Percentiles rank a stretch among this genome's conserved stretches.
Conservation (phyloP, 2,888 invertebrate genomes). For the Neuroscelio doddi region DNA sequence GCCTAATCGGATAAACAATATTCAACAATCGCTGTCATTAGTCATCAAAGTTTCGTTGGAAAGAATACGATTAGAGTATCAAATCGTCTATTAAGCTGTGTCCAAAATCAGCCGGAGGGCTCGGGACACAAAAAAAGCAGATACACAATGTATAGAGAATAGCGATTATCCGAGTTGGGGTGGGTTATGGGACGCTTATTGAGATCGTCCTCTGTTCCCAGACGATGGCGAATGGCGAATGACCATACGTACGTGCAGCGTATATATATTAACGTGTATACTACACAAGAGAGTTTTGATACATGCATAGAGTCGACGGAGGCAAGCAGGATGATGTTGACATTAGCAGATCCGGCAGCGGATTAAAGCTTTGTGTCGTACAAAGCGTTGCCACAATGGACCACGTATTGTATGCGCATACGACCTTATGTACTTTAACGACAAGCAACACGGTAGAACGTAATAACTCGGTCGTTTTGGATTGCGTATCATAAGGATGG, state of each 20-base stretch:
- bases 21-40: background rate
- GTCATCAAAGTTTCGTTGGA: conserved; percentile 27
- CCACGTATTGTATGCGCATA: conserved; percentile 55
- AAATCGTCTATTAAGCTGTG: conserved; percentile 26
- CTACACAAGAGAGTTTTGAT: conserved; percentile 40
- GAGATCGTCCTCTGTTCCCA: conserved; percentile 47
- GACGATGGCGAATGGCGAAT: conserved; percentile 11
- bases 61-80: conserved; percentile 37
- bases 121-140: conserved; percentile 50
- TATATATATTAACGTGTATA: conserved; percentile 14
- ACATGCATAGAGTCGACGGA: conserved; percentile 31
- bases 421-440: conserved; percentile 57
- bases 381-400: conserved; percentile 64
- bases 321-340: conserved; percentile 63
- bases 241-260: conserved; percentile 32
- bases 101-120: conserved; percentile 56
- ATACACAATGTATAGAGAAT: conserved; percentile 61
- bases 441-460: conserved; percentile 49
- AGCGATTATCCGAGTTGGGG: conserved; percentile 66
- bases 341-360: conserved; percentile 69
- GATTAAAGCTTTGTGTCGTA: conserved; percentile 70
- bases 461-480: conserved; percentile 64
- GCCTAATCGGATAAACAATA: conserved; percentile 30
- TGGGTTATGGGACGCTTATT: conserved; percentile 64
- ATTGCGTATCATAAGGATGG: conserved; percentile 55